Conservation (phyloP, 92 coral and sea anemone genomes). For the Actinostola sp. region DNA sequence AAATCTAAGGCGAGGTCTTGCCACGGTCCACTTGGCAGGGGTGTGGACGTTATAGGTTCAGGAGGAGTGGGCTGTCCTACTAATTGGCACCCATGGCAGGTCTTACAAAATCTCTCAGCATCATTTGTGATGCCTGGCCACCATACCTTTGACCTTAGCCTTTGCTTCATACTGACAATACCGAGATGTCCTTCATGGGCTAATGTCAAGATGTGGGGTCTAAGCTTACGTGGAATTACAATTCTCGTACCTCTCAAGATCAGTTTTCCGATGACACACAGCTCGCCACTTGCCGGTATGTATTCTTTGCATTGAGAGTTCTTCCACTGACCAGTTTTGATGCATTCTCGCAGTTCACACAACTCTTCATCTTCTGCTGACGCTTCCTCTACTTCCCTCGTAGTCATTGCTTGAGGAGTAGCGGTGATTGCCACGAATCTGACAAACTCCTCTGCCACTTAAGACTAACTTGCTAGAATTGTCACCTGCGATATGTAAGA, state of each 20-base stretch:
- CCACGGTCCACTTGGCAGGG: conserved; percentile 46
- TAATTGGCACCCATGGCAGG: conserved; percentile 59
- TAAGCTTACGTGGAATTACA: conserved; percentile 44
- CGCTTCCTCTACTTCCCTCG: conserved; percentile 5
- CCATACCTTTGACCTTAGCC: conserved; percentile 63
- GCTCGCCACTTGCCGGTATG: conserved; percentile 41
- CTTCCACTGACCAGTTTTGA: conserved; percentile 28
- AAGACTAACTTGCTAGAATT: too few relatives aligned
- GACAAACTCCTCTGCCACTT: conserved; percentile 18
- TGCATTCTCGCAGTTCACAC: conserved; percentile 13
- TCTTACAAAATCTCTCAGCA: conserved; percentile 55
- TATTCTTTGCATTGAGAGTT: conserved; percentile 14
- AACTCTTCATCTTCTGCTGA: conserved; percentile 23
- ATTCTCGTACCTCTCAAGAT: conserved; percentile 48
- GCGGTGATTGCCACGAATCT: conserved; percentile 9
- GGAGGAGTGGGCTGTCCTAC: conserved; percentile 44
- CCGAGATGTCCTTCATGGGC: conserved; percentile 59
- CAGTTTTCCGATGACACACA: conserved; percentile 45
- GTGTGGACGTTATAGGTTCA: conserved; percentile 42
- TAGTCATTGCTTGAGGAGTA: conserved; percentile 18
- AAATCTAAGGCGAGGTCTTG: conserved; percentile 41
- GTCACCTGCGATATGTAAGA: too few relatives aligned
- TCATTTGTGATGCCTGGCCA: conserved; percentile 60
- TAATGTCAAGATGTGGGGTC: conserved; percentile 36
- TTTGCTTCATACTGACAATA: conserved; percentile 50